phyloP scores from a whole-genome alignment of 2,797 vertebrate species.

The Craterocephalus amniculus region DNA sequence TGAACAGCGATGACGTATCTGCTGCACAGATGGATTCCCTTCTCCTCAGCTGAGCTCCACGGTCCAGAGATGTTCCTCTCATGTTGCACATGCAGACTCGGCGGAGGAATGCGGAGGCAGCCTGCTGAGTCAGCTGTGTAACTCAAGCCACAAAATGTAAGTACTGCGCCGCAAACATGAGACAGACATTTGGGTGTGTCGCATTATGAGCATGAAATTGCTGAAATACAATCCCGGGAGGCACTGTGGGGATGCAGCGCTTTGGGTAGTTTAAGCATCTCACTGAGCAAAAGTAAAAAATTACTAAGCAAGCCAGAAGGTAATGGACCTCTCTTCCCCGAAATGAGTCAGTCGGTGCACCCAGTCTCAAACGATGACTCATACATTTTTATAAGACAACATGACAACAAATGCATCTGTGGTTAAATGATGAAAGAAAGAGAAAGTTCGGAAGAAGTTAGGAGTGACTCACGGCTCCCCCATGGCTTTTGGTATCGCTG shows the following conservation, averaged over 20 bases:
- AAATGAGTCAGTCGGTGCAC: conserved; percentile 42
- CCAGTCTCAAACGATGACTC: conserved; percentile 43
- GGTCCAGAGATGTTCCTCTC: conserved; percentile 31
- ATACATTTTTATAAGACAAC: conserved; percentile 27
- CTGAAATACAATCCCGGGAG: conserved; percentile 42
- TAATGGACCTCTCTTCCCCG: conserved; percentile 28
- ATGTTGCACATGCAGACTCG: conserved; percentile 30
- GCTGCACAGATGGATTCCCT: conserved; percentile 2
- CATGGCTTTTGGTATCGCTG: conserved; percentile 36
- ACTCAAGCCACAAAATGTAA: conserved; percentile 64
- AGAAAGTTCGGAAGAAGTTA: conserved; percentile 41
- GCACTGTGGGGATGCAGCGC: background rate
- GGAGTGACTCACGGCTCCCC: conserved; percentile 60
- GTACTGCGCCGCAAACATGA: conserved; percentile 50
- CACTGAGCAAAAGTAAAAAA: background rate
- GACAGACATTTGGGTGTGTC: conserved; percentile 36
- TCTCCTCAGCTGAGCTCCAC: conserved; percentile 48
- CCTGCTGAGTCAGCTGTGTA: conserved; percentile 67
- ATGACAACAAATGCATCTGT: conserved; percentile 32
- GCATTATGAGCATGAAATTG: conserved; percentile 48
- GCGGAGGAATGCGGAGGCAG: conserved; percentile 8
- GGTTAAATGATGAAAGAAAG: conserved; percentile 42
- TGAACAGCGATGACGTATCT: conserved; percentile 30
- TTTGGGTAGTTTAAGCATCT: conserved; percentile 10
- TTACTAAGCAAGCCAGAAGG: conserved; percentile 4